phyloP scores from a whole-genome alignment of 2,797 vertebrate genomes.

The Xiphorhynchus erythropygius region DNA sequence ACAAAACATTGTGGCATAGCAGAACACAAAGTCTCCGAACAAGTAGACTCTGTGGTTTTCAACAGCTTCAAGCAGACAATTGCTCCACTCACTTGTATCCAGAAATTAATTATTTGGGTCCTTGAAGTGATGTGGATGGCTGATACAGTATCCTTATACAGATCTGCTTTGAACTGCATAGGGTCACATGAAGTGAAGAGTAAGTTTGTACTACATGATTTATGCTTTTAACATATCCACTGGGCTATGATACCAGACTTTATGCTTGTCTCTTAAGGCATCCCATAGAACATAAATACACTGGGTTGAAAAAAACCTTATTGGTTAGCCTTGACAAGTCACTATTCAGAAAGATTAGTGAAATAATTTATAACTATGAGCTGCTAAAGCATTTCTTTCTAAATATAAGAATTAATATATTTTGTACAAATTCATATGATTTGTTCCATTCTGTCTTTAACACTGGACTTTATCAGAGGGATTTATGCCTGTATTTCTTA shows the following conservation, averaged over 20 bases:
- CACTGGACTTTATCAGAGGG: accelerated
- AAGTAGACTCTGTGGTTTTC: background rate
- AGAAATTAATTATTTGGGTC: background rate
- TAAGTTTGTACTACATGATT: background rate
- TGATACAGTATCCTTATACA: background rate
- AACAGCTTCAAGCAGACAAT: background rate
- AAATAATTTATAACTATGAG: background rate
- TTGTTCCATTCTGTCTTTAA: background rate
- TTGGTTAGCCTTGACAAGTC: background rate
- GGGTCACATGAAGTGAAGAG: background rate
- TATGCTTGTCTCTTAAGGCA: background rate
- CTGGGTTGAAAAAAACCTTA: background rate
- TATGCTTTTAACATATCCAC: background rate
- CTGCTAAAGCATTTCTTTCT: background rate
- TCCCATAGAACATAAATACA: background rate
- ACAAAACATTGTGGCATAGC: background rate
- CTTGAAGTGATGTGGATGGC: background rate
- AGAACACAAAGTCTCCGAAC: background rate
- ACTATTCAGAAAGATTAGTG: background rate
- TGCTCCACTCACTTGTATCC: background rate
- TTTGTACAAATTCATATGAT: background rate
- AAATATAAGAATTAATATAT: background rate
- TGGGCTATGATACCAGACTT: background rate
- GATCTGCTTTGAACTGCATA: background rate
- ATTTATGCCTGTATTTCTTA: background rate